These are phyloP conservation scores for Parambassis ranga DNA, from an alignment of 2,797 vertebrate species.

Conservation along the genomic window DNA sequence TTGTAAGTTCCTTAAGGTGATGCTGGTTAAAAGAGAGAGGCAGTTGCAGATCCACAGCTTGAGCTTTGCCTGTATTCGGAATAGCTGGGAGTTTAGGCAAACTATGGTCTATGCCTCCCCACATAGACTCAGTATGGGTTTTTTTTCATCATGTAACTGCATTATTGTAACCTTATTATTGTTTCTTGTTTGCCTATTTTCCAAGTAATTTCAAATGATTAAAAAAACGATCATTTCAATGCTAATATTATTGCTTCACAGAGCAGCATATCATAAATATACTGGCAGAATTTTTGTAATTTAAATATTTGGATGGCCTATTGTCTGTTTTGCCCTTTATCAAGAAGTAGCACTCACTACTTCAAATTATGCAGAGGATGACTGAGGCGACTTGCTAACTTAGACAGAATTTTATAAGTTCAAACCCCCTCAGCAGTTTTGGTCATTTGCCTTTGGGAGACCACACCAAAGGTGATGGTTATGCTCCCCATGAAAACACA, in stretches of 20 bases:
- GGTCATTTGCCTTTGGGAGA: conserved; percentile 47
- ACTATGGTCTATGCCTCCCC: too few species aligned
- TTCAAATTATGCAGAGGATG: conserved; percentile 9
- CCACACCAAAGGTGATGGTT: conserved; percentile 70
- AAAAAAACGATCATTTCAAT: not conserved
- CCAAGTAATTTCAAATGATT: too few species aligned
- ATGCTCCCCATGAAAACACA: conserved; percentile 68
- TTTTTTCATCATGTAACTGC: not conserved
- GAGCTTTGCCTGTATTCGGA: too few species aligned
- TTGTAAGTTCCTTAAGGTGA: too few species aligned
- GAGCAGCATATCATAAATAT: too few species aligned
- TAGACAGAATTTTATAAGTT: conserved; percentile 51
- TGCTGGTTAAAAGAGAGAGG: too few species aligned
- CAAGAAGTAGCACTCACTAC: not conserved
- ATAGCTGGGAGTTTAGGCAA: too few species aligned
- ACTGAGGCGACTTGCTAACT: conserved; percentile 23
- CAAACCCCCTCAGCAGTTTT: conserved; percentile 48
- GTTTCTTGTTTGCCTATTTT: not conserved
- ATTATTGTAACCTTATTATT: not conserved
- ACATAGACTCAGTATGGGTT: too few species aligned
- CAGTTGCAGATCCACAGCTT: too few species aligned
- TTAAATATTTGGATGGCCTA: not conserved
- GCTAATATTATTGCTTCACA: too few species aligned
- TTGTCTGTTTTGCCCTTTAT: conserved; percentile 6
- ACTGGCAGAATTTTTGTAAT: too few species aligned